These are phyloP conservation scores for Parnassius apollo DNA, from an alignment of 2,888 invertebrate genomes.

Conservation along the genomic window DNA sequence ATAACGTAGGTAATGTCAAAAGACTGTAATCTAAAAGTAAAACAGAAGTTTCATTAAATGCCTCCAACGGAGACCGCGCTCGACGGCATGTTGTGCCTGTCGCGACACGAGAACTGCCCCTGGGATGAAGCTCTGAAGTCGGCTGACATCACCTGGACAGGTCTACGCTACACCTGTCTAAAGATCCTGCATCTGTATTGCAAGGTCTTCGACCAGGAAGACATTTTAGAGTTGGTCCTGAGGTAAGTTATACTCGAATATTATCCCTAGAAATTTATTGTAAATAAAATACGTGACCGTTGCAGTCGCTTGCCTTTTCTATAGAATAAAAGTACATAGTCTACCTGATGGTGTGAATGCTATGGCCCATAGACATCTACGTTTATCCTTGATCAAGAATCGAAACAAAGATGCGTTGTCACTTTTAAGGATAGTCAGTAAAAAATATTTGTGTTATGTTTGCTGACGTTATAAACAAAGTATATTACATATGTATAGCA, in stretches of 20 bases:
- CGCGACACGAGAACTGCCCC: conserved; percentile 83
- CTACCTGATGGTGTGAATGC: no score
- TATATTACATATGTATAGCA: no score
- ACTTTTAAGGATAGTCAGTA: no score
- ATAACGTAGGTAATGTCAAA: conserved; percentile 25
- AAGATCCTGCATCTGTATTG: conserved; percentile 92
- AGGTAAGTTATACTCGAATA: conserved; percentile 77
- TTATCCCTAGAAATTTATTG: no score
- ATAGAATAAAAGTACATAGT: no score
- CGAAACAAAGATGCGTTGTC: no score
- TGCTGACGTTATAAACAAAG: no score
- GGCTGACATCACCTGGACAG: conserved; percentile 87
- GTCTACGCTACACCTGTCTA: conserved; percentile 90
- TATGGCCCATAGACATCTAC: no score
- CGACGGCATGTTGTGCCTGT: conserved; percentile 83
- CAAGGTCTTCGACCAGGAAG: conserved; percentile 91
- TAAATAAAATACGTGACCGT: no score
- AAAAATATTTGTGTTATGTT: no score
- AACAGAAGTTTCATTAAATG: conserved; percentile 54
- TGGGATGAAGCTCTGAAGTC: conserved; percentile 80
- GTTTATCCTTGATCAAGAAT: no score
- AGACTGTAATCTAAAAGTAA: conserved; percentile 16
- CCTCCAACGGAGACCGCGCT: conserved; percentile 70
- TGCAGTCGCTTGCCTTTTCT: no score
- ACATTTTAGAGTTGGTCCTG: conserved; percentile 89